Base-by-base conservation (phyloP, 2,113 vertebrate genomes). In the Chrysemys picta region DNA sequence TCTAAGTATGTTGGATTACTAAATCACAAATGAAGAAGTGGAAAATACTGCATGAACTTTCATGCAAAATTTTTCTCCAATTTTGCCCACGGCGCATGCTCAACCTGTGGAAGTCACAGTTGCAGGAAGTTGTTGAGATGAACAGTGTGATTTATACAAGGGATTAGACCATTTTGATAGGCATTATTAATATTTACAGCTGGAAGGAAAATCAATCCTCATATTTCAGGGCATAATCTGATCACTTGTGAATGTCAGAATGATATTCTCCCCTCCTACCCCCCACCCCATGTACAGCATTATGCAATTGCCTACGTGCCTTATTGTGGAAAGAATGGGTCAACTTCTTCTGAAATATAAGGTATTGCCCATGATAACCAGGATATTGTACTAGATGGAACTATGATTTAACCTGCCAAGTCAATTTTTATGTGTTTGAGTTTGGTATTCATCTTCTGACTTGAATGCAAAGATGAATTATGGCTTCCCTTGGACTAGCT, bases 21-120 rank as follows among this genome's bases (percentile, higher is more conserved):
- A 52, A 49, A 25, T 47, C 22, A 42, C 42, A 25, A 8, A 45
- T 2, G 3, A 80, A 38, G 14, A 82, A 42, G 49, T 85, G 27
- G 85, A 85, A 14, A 92, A 21, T 27, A 56, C 3, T 62, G 49
- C 53, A 38, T 6, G 49, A 75, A 65, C 10, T 8, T 87, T 19
- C 1, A 2, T 1, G 11, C 65, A n/a, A n/a, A 21, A 17, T 21
- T 56, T 84, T 82, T 88, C 21, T 42, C 14, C 9, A 1, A 38
- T 42, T 80, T 91, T 85, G 38, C 17, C 21, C 75, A 2, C 1
- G 5, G 31, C 79, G 88, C 82, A 65, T 6, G 3, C 38, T 10
- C 22, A 45, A 56, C 1, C 1, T 1, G 9, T 0, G 5, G 2
- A 84, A 79, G 75, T 88, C 6, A 38, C 42, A 35, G 10, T 22